Base-by-base conservation (phyloP, 2,113 vertebrate species). In the Tamias sibiricus region DNA sequence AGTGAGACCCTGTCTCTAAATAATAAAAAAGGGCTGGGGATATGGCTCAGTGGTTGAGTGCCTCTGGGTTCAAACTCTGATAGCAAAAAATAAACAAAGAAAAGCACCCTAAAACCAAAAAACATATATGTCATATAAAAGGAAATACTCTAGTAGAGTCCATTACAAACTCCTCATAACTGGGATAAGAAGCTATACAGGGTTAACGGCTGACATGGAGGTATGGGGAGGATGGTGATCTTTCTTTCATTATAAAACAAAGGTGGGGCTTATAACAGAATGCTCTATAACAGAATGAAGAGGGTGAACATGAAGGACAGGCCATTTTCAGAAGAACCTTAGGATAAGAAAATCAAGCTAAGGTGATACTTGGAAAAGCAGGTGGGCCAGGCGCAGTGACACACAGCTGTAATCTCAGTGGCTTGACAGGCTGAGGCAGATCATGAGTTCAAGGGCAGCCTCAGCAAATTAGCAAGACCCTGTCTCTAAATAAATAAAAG, bases 211-310 rank as follows among this genome's bases (percentile, higher is more conserved):
- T 95, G 69, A 92, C 3, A 2, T 49, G n/a, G 7, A 72, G 52
- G 37, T 90, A 30, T 75, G 68, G 82, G 37, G n/a, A 88, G 64
- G 30, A 40, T 71, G 62, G 75, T 68, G 54, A 42, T 89, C 28
- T 62, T 76, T 89, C 24, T 54, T 82, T 47, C 89, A 54, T 89
- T 71, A 95, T 75, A 64, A 92, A 76, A 57, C 69, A 52, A 76
- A 92, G 62, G 64, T 44, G 47, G 85, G 37, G 47, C 62, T 69
- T 64, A 62, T 75, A 83, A 79, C 22, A 42, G 52, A 92, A 88
- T 69, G 4, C 22, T 42, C 75, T n/a, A 32, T 59, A 77, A 91
- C 35, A 92, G 83, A 88, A 82, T 6, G 47, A 71, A 86, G n/a
- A 72, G 32, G 32, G 71, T 52, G 24, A 49, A 26, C 17, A 68